A percentile compares a stretch with the other conserved stretches of the same genome.
Conservation (phyloP, 2,113 vertebrate species). For the Ceyx margarethae region DNA sequence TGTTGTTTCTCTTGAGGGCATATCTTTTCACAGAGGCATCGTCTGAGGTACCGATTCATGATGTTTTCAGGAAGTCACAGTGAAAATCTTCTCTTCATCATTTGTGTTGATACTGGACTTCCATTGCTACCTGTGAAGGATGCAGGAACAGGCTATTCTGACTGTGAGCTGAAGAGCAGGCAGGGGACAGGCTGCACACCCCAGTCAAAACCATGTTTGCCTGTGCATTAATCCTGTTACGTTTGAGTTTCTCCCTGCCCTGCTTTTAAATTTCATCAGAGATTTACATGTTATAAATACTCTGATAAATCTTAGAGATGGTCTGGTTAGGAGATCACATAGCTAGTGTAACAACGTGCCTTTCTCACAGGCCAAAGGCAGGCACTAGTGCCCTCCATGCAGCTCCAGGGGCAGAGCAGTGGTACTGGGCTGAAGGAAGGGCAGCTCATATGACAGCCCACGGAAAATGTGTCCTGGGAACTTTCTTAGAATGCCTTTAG, state of each 20-base stretch:
- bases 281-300: not conserved
- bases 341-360: not conserved
- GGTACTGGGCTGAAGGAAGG: accelerated
- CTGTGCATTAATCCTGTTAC: not conserved
- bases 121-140: not conserved
- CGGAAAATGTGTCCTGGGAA: not conserved
- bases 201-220: accelerated
- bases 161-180: not conserved
- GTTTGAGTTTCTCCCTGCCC: not conserved
- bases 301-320: not conserved
- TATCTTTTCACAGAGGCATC: not conserved
- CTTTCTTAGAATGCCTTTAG: not conserved
- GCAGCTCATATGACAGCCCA: accelerated
- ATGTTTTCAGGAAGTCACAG: not conserved
- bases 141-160: not conserved
- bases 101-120: not conserved
- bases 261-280: not conserved
- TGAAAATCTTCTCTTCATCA: not conserved
- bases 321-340: not conserved
- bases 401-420: too few species aligned
- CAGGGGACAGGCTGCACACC: not conserved
- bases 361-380: not conserved
- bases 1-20: not conserved
- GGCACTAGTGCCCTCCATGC: too few species aligned
- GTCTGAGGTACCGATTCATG: not conserved